A percentile compares a stretch with the other conserved stretches of the same genome.
phyloP scores from a whole-genome alignment of 2,888 invertebrate species.

The Oscheius myriophilus region DNA sequence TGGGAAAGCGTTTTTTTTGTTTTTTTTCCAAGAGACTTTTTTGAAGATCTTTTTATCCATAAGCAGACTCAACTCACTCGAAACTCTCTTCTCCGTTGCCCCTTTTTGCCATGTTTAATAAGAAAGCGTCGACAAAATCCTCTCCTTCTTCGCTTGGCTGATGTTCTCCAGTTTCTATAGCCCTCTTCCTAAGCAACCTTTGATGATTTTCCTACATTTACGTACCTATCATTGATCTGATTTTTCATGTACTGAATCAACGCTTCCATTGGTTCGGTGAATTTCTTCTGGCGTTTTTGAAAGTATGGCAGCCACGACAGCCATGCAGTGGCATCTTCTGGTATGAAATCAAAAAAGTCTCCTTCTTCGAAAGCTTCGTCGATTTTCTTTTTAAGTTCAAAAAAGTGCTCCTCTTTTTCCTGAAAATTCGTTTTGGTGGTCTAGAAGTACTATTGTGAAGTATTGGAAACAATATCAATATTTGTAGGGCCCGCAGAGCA shows the following conservation, averaged over 20 bases:
- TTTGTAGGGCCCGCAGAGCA: no score
- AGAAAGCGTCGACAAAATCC: slow-evolving; percentile 10
- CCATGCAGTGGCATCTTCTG: not conserved
- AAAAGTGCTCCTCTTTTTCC: slow-evolving; percentile 1
- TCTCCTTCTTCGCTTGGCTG: not conserved
- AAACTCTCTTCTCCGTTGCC: no score
- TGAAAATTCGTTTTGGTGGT: not conserved
- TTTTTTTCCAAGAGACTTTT: no score
- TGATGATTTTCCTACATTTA: not conserved
- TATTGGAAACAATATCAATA: no score
- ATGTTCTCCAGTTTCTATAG: not conserved
- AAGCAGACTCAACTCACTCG: not conserved
- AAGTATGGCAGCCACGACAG: not conserved
- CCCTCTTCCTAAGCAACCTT: not conserved
- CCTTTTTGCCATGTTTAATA: not conserved
- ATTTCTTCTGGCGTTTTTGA: not conserved
- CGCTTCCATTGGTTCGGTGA: not conserved
- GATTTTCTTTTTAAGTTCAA: not conserved
- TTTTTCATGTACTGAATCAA: not conserved
- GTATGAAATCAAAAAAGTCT: not conserved
- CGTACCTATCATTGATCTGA: not conserved
- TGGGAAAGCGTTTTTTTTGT: no score
- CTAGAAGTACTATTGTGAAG: no score
- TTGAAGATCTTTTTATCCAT: no score
- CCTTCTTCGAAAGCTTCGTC: not conserved